A percentile compares a stretch with the other conserved stretches of the same genome.
These are phyloP conservation scores for Mustela lutreola DNA, from an alignment of 2,113 vertebrate genomes.

Conservation along the genomic window DNA sequence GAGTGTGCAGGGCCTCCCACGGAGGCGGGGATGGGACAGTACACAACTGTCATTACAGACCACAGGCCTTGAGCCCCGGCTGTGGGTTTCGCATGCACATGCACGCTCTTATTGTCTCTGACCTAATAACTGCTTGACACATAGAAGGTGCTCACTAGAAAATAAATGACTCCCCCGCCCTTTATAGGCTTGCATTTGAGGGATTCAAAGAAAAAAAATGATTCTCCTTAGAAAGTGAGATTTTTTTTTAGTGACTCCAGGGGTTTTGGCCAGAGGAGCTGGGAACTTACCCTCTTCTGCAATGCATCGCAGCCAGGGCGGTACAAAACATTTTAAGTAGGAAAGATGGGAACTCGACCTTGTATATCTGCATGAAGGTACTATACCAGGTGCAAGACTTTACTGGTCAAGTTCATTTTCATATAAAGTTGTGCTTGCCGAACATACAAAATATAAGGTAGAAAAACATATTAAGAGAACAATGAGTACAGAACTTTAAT, in stretches of 20 bases:
- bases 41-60: rapidly evolving
- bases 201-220: background rate
- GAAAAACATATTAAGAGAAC: background rate
- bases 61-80: background rate
- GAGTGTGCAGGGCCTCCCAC: background rate
- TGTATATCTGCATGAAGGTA: background rate
- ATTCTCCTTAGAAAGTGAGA: background rate
- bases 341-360: background rate
- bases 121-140: background rate
- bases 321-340: background rate
- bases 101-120: too few relatives aligned
- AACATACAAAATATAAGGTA: background rate
- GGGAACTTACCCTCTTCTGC: background rate
- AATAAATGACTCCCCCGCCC: background rate
- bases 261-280: background rate
- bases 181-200: background rate
- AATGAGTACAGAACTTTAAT: constrained; percentile 65
- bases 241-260: background rate
- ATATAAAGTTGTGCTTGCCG: background rate
- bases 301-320: background rate
- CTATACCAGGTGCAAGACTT: background rate
- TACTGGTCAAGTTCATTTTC: background rate
- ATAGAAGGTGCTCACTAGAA: background rate
- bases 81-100: too few relatives aligned
- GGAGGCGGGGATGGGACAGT: background rate